Evolutionary conservation across 1,140 invertebrate species (phyloP).

Genomic region (Plectrocnemia conspersa): DNA sequence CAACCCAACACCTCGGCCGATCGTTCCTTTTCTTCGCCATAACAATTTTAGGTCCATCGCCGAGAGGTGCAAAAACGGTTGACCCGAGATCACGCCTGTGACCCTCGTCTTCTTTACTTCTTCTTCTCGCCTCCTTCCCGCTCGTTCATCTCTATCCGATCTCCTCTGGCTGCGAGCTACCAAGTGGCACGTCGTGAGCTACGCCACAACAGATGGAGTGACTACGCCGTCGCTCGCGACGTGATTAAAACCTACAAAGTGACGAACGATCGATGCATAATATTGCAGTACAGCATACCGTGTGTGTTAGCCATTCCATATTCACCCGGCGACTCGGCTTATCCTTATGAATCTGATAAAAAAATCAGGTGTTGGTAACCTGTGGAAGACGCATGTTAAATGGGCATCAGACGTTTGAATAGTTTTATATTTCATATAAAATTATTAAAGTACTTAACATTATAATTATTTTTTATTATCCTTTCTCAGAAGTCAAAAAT

Average conservation of each 20-base stretch:
- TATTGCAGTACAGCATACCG: too few species aligned
- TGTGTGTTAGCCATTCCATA: too few species aligned
- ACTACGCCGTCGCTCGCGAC: neutral
- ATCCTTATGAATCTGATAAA: too few species aligned
- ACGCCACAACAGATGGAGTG: slow-evolving; percentile 2
- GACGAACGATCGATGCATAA: neutral
- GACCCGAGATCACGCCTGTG: slow-evolving; percentile 53
- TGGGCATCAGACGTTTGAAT: too few species aligned
- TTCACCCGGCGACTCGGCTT: too few species aligned
- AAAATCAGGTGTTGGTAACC: too few species aligned
- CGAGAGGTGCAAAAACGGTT: slow-evolving; percentile 54
- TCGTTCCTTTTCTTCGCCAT: slow-evolving; percentile 53
- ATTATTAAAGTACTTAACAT: too few species aligned
- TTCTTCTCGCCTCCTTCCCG: slow-evolving; percentile 38
- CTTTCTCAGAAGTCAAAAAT: too few species aligned
- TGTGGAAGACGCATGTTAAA: too few species aligned
- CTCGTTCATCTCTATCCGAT: neutral
- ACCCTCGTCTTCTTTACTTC: slow-evolving; percentile 41
- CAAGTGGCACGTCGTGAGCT: slow-evolving; percentile 7
- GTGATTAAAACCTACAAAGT: slow-evolving; percentile 8
- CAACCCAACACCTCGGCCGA: too few species aligned
- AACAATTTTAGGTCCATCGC: slow-evolving; percentile 55
- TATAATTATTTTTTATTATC: too few species aligned
- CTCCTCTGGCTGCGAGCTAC: slow-evolving; percentile 9
- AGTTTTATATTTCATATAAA: too few species aligned